Conservation (phyloP, 2,888 invertebrate genomes). For the Ethmia dodecea region DNA sequence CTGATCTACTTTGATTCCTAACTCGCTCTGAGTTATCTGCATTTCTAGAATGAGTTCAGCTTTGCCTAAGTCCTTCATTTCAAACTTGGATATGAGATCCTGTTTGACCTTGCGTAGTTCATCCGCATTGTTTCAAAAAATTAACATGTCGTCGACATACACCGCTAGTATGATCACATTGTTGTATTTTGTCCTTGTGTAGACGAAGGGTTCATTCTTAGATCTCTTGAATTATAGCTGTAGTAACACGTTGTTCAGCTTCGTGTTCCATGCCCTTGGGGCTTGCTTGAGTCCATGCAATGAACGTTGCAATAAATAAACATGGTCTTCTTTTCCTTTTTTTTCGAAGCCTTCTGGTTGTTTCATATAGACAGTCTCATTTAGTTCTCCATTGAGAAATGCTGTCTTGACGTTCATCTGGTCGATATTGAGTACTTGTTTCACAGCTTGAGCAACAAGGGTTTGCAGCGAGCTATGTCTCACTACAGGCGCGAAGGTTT, state of each 20-base stretch:
- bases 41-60: background rate
- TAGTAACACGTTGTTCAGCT: background rate
- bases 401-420: slow-evolving; percentile 17
- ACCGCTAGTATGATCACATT: slow-evolving; percentile 1
- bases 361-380: too few species aligned
- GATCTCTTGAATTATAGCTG: slow-evolving; percentile 3
- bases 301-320: slow-evolving; percentile 9
- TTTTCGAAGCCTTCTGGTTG: slow-evolving; percentile 13
- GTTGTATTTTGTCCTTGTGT: background rate
- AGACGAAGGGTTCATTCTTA: slow-evolving; percentile 11
- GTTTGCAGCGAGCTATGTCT: slow-evolving; percentile 6
- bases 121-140: slow-evolving; percentile 1
- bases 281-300: slow-evolving; percentile 12
- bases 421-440: slow-evolving; percentile 4
- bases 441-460: slow-evolving; percentile 4
- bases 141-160: slow-evolving; percentile 2
- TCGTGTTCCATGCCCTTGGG: too few species aligned
- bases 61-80: slow-evolving; percentile 8
- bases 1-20: background rate
- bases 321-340: slow-evolving; percentile 1
- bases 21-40: background rate
- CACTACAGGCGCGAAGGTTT: slow-evolving; percentile 13
- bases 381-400: slow-evolving; percentile 14
- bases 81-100: slow-evolving; percentile 11
- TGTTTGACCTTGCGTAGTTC: slow-evolving; percentile 8